phyloP scores from a whole-genome alignment of 35 echinoderm and acorn worm genomes.

The Apostichopus japonicus region DNA sequence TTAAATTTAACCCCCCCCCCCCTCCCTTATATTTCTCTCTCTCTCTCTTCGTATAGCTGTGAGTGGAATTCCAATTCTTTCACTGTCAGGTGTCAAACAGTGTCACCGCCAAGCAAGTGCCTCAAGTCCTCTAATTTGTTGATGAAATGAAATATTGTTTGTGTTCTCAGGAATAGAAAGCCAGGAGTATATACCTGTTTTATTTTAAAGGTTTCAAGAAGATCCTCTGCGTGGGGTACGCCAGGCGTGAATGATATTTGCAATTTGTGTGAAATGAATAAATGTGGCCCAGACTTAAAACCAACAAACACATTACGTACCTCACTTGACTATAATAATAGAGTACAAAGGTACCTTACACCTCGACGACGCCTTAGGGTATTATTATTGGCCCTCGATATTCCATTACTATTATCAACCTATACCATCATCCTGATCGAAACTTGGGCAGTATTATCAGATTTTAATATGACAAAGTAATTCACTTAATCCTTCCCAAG shows the following conservation, averaged over 20 bases:
- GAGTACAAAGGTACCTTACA: slow-evolving; percentile 10
- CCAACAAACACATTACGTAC: slow-evolving; percentile 60
- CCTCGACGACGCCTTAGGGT: slow-evolving; percentile 11
- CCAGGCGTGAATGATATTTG: slow-evolving; percentile 55
- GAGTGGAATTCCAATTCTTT: too few relatives aligned
- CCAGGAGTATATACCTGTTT: not conserved
- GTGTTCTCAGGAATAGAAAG: slow-evolving; percentile 53
- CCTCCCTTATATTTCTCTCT: too few relatives aligned
- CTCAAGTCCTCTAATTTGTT: slow-evolving; percentile 39
- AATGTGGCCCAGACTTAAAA: slow-evolving; percentile 41
- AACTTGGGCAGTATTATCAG: slow-evolving; percentile 32
- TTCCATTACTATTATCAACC: slow-evolving; percentile 31
- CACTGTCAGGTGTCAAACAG: slow-evolving; percentile 9
- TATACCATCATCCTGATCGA: slow-evolving; percentile 36
- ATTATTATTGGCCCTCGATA: slow-evolving; percentile 47
- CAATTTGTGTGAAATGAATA: slow-evolving; percentile 48
- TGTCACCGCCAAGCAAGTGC: slow-evolving; percentile 28
- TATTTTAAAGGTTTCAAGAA: not conserved
- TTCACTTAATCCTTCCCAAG: slow-evolving; percentile 42
- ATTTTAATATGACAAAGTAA: slow-evolving; percentile 58
- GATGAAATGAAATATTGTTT: slow-evolving; percentile 53
- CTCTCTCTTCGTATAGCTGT: too few relatives aligned
- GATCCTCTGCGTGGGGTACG: slow-evolving; percentile 43
- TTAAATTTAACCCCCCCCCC: too few relatives aligned
- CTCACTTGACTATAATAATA: slow-evolving; percentile 7